phyloP scores from a whole-genome alignment of 2,113 vertebrate genomes.

The Calyptomena viridis region DNA sequence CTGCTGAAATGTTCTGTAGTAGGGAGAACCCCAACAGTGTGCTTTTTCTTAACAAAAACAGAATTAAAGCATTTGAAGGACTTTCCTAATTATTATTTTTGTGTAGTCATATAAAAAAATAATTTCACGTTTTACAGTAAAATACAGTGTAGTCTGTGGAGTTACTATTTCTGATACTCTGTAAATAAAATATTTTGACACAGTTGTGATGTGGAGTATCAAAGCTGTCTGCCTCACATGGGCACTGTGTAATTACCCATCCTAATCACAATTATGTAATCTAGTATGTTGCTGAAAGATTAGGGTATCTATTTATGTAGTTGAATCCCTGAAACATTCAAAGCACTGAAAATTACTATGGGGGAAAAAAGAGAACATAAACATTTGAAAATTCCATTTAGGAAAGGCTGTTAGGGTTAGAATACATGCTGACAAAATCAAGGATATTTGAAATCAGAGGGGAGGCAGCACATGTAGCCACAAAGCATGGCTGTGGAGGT shows the following conservation, averaged over 20 bases:
- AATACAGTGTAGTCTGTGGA: not conserved
- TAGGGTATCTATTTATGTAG: conserved; percentile 43
- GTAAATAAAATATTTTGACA: conserved; percentile 66
- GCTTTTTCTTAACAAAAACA: not conserved
- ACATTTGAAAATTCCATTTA: not conserved
- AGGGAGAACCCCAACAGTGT: not conserved
- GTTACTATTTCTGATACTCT: conserved; percentile 3
- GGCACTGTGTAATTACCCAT: conserved; percentile 58
- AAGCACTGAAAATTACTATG: not conserved
- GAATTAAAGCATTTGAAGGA: not conserved
- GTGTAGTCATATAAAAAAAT: not conserved
- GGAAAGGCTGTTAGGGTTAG: not conserved
- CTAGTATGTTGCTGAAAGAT: conserved; percentile 50
- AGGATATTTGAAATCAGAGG: not conserved
- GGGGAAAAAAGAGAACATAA: not conserved
- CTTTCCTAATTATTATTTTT: conserved; percentile 21
- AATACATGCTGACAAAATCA: not conserved
- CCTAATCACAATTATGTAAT: conserved; percentile 60
- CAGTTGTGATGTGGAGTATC: not conserved
- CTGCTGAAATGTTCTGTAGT: not conserved
- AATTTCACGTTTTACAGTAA: not conserved
- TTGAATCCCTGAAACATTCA: conserved; percentile 40
- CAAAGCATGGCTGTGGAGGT: accelerated
- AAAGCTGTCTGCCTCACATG: conserved; percentile 42
- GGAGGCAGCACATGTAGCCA: not conserved